Conservation (phyloP, 2,888 invertebrate genomes). For the Apoda limacodes region DNA sequence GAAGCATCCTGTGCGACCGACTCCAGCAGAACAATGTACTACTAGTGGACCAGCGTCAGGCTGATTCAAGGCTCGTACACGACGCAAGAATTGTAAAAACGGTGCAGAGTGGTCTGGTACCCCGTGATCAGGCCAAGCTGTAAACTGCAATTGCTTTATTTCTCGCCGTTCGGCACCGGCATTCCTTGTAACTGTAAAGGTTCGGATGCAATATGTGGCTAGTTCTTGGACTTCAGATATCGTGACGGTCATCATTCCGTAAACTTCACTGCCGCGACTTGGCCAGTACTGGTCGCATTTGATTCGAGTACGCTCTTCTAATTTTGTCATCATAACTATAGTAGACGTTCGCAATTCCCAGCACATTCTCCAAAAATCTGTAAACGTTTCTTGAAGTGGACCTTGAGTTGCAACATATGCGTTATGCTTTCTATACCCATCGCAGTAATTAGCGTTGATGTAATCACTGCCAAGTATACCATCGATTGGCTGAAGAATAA, state of each 20-base stretch:
- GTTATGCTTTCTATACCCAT: conserved; percentile 98
- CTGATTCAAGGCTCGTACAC: conserved; percentile 92
- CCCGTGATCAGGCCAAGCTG: conserved; percentile 99
- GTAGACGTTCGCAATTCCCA: conserved; percentile 97
- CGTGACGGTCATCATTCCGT: conserved; percentile 94
- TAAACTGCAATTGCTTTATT: conserved; percentile 97
- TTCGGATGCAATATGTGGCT: conserved; percentile 97
- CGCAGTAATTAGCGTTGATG: conserved; percentile 99
- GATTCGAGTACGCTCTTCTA: conserved; percentile 96
- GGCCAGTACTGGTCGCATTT: conserved; percentile 99
- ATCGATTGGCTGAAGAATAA: conserved; percentile 91
- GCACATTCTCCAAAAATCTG: conserved; percentile 99
- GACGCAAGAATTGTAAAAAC: conserved; percentile 94
- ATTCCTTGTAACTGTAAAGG: conserved; percentile 89
- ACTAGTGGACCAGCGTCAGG: conserved; percentile 94
- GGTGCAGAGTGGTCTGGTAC: conserved; percentile 99
- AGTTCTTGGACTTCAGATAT: conserved; percentile 96
- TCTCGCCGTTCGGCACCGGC: conserved; percentile 90
- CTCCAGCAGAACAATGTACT: conserved; percentile 94
- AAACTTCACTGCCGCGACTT: conserved; percentile 91
- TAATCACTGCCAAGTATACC: conserved; percentile 95
- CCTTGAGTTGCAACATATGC: conserved; percentile 99
- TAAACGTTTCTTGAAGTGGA: conserved; percentile 96
- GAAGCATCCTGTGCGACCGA: conserved; percentile 96
- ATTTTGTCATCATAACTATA: conserved; percentile 99